These are phyloP conservation scores for Dorcus hopei DNA, from an alignment of 2,888 invertebrate genomes.

Conservation along the genomic window DNA sequence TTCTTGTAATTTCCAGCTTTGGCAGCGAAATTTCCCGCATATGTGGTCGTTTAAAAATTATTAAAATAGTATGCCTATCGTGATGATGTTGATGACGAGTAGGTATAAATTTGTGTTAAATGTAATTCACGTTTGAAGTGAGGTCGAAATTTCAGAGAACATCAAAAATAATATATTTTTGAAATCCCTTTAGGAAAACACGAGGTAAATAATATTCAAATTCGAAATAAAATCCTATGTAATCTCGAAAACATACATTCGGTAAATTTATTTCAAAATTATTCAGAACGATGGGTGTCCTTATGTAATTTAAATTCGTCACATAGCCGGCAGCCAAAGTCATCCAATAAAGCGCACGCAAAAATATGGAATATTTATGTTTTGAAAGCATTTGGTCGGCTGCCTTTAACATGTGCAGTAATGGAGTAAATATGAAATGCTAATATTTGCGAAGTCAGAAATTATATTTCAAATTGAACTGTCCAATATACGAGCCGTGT, in stretches of 20 bases:
- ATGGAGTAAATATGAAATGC: conserved; percentile 49
- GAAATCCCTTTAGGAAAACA: conserved; percentile 13
- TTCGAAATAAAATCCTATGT: no score
- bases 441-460: conserved; percentile 47
- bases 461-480: conserved; percentile 49
- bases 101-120: not conserved
- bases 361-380: conserved; percentile 43
- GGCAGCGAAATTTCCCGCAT: not conserved
- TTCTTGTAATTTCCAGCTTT: not conserved
- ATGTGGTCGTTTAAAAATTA: no score
- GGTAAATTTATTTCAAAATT: conserved; percentile 42
- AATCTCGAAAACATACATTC: conserved; percentile 23
- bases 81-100: not conserved
- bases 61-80: not conserved
- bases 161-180: no score
- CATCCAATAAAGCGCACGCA: conserved; percentile 37
- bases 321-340: conserved; percentile 40
- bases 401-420: conserved; percentile 42
- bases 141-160: not conserved
- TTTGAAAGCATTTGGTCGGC: conserved; percentile 36
- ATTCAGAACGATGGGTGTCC: conserved; percentile 43
- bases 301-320: conserved; percentile 47
- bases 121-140: not conserved
- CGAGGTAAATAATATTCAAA: no score
- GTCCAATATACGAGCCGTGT: conserved; percentile 36